These are phyloP conservation scores for Sphaerophoria taeniata DNA, from an alignment of 2,888 invertebrate species.

Conservation along the genomic window DNA sequence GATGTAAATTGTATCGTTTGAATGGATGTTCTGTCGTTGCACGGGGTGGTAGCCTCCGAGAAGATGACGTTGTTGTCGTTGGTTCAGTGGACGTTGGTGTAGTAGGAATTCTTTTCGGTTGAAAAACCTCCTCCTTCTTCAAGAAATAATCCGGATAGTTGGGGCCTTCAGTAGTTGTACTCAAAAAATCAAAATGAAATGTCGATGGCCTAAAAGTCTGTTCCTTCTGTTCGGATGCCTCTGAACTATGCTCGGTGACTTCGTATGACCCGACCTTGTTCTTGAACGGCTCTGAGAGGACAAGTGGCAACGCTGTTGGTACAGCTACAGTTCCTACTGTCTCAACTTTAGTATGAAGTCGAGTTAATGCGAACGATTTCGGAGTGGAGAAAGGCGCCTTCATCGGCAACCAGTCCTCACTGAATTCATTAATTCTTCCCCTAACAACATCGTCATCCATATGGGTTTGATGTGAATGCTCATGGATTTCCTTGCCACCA, in stretches of 20 bases:
- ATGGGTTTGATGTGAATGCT: slow-evolving; percentile 75
- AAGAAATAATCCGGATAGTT: slow-evolving; percentile 80
- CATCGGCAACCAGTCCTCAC: slow-evolving; percentile 80
- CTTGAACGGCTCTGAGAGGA: not conserved
- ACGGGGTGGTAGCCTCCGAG: slow-evolving; percentile 47
- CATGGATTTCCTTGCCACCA: slow-evolving; percentile 16
- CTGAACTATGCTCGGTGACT: slow-evolving; percentile 80
- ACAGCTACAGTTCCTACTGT: not conserved
- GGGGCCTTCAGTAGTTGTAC: slow-evolving; percentile 78
- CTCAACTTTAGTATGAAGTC: slow-evolving; percentile 78
- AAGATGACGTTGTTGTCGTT: not conserved
- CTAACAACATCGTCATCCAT: slow-evolving; percentile 76
- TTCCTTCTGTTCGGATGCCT: slow-evolving; percentile 62
- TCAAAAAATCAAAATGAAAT: slow-evolving; percentile 36
- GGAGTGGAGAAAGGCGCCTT: slow-evolving; percentile 75
- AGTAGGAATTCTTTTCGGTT: slow-evolving; percentile 24
- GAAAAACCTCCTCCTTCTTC: slow-evolving; percentile 32
- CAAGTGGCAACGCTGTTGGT: not conserved
- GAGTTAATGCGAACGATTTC: slow-evolving; percentile 78
- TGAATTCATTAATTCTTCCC: slow-evolving; percentile 78
- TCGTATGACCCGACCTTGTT: slow-evolving; percentile 77
- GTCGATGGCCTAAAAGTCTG: slow-evolving; percentile 44
- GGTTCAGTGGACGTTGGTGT: not conserved
- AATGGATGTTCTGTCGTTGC: slow-evolving; percentile 60
- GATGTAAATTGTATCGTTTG: slow-evolving; percentile 59